Base-by-base conservation (phyloP, 2,113 vertebrate genomes). In the Neogobius melanostomus region DNA sequence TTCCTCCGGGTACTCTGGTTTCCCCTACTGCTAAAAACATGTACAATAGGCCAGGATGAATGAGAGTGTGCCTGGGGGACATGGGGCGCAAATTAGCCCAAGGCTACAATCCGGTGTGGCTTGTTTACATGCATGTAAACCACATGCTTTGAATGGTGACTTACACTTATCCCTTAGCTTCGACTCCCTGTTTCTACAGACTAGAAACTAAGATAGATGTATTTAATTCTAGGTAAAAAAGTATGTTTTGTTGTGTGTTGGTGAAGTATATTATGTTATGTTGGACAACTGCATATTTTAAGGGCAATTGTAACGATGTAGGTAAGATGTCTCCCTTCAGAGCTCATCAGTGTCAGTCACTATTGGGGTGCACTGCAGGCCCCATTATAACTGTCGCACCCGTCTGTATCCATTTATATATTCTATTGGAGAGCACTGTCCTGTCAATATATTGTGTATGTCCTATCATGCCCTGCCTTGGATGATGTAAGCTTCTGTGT, bases 281-380 rank as follows among this genome's bases (percentile, higher is more conserved):
- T 50, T 50, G 12, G 68, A 74, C 53, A 56, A 16, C 14, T 12
- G 2, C 52, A 67, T 56, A 66, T 77, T 42, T 82, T 63, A 66
- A 44, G 51, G 66, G 68, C 43, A 47, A 57, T 53, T 67, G 61
- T 69, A 59, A 77, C 70, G 67, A 66, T 54, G 70, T 54, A 71
- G 54, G 51, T 81, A 61, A 59, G 60, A 56, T 44, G 56, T 74
- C 60, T 79, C 28, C 71, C 56, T 70, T 79, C 70, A 72, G 64
- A 73, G 68, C 66, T 59, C 21, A 81, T 75, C 75, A 61, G 16
- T 47, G 75, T 83, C 82, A 79, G 51, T 83, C 82, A 87, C 50
- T 73, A 56, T 71, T 47, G 64, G 56, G 51, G 53, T 66, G 68
- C 64, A 54, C 51, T n/a, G 47, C 57, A 57, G 61, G 50, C 59